Conservation (phyloP, 2,888 invertebrate genomes). For the Dione vanillae region DNA sequence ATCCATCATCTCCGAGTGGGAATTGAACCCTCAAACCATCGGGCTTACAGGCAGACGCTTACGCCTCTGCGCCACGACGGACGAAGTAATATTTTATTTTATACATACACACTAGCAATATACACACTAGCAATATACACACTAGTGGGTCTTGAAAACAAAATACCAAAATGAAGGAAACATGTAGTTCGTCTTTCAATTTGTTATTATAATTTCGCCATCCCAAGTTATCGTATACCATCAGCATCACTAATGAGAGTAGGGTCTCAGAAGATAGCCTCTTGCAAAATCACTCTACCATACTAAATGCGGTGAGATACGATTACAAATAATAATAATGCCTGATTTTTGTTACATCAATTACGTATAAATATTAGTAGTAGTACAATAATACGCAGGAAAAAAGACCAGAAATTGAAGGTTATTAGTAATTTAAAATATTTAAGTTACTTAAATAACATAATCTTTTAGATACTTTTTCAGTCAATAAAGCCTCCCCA, state of each 20-base stretch:
- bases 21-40: too few species aligned
- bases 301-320: constrained; percentile 49
- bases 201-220: constrained; percentile 41
- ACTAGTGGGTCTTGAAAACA: not conserved
- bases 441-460: not conserved
- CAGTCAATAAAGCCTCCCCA: constrained; percentile 41
- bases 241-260: constrained; percentile 49
- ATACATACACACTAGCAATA: too few species aligned
- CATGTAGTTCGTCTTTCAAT: constrained; percentile 32
- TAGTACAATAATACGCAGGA: not conserved
- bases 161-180: constrained; percentile 8
- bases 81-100: too few species aligned
- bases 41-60: too few species aligned
- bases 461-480: constrained; percentile 8
- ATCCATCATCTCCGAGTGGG: too few species aligned
- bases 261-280: constrained; percentile 47
- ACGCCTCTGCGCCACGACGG: too few species aligned
- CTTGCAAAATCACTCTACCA: constrained; percentile 48
- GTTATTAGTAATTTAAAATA: not conserved
- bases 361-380: not conserved
- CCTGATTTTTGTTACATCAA: not conserved
- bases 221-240: constrained; percentile 38
- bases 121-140: too few species aligned
- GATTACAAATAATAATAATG: constrained; percentile 10
- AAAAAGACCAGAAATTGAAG: too few species aligned